phyloP scores from a whole-genome alignment of 1,140 invertebrate species.

The Temnothorax nylanderi region DNA sequence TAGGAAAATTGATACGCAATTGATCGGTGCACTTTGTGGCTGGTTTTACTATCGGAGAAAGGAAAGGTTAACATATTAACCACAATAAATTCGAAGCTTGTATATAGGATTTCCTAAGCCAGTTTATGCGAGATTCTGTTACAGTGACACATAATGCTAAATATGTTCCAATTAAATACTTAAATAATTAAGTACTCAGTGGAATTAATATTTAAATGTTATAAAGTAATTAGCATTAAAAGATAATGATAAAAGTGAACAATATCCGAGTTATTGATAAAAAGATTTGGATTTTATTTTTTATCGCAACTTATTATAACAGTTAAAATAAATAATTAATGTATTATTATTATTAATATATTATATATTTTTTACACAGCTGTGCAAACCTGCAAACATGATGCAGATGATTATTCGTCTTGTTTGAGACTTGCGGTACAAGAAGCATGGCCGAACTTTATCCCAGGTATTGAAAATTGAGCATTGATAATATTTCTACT shows the following conservation, averaged over 20 bases:
- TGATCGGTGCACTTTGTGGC: neutral
- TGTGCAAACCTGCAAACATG: conserved; percentile 80
- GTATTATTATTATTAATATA: conserved; percentile 1
- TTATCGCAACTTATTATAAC: neutral
- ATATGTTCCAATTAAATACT: conserved; percentile 13
- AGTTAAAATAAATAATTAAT: neutral
- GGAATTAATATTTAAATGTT: neutral
- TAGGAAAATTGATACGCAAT: conserved; percentile 1
- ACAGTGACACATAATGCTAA: neutral
- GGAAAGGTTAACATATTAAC: neutral
- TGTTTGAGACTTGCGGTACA: conserved; percentile 83
- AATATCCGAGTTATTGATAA: neutral
- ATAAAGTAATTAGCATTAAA: neutral
- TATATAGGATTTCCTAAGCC: neutral
- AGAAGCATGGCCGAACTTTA: conserved; percentile 82
- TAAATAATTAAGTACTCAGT: neutral
- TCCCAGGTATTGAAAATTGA: conserved; percentile 75
- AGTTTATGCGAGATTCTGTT: neutral
- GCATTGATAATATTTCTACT: neutral
- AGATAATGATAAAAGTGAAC: neutral
- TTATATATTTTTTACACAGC: conserved; percentile 59
- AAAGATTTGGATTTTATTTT: neutral
- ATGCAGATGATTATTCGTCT: conserved; percentile 80
- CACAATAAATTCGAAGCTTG: neutral
- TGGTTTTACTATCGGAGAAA: conserved; percentile 10